These are phyloP conservation scores for Apocheima hispidaria DNA, from an alignment of 2,888 invertebrate genomes.

Conservation along the genomic window DNA sequence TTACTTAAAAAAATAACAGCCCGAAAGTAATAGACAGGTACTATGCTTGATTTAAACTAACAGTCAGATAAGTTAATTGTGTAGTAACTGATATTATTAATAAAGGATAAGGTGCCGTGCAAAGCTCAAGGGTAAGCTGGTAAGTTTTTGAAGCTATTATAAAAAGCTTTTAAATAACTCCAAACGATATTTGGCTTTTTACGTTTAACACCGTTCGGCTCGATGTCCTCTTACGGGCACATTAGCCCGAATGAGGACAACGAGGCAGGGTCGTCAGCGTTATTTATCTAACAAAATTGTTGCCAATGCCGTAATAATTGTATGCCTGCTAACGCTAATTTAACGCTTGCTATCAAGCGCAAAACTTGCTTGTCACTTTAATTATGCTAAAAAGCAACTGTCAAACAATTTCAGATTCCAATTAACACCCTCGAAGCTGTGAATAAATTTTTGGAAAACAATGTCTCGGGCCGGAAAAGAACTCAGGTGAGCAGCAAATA, in stretches of 20 bases:
- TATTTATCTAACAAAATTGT: neutral
- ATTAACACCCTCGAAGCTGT: slow-evolving; percentile 89
- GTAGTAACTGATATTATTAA: neutral
- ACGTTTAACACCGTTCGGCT: no score
- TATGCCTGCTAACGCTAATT: no score
- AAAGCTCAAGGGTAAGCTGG: neutral
- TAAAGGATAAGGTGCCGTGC: neutral
- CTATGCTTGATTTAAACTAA: no score
- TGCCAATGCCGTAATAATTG: neutral
- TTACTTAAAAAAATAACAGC: no score
- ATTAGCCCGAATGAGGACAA: neutral
- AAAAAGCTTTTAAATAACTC: no score
- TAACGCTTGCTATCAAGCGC: neutral
- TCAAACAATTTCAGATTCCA: slow-evolving; percentile 85
- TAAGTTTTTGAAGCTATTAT: slow-evolving; percentile 1
- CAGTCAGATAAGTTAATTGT: neutral
- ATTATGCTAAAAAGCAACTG: slow-evolving; percentile 4
- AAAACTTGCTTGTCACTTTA: slow-evolving; percentile 3
- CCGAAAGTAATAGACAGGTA: no score
- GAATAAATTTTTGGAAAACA: slow-evolving; percentile 87
- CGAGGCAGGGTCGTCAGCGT: no score
- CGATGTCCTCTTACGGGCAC: no score
- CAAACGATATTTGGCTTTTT: no score
- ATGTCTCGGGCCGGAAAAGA: slow-evolving; percentile 67
- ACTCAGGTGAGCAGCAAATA: slow-evolving; percentile 61